Base-by-base conservation (phyloP, 37 sponge, comb jelly and placozoan species). In the Axinella damicornis region DNA sequence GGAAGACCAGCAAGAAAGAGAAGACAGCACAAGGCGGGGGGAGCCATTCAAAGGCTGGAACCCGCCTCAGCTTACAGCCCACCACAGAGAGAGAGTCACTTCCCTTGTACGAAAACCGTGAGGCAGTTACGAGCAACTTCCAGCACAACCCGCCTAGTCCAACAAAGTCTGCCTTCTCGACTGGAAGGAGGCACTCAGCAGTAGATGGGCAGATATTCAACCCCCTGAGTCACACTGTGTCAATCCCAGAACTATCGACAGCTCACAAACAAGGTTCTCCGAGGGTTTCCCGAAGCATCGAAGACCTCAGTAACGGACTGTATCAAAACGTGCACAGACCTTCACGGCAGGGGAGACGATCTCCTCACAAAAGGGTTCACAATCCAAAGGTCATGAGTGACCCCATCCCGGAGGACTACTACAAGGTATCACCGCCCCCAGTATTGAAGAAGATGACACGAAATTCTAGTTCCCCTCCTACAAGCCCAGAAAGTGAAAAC, bases 351-450 rank as follows among this genome's bases (percentile, higher is more conserved):
- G 79, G 36, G n/a, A 21, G 52, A n/a, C 20, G 54, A 22, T 67
- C 70, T 22, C 81, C 68, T 4, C 27, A 69, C 27, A 66, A 68
- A n/a, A 56, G 16, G 37, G 28, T 53, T 1, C 81, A 67, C 34
- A 46, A 46, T 46, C 35, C 41, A 0, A 35, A 65, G 1, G 28
- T 56, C 13, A 13, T 62, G 14, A 40, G 9, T 15, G 68, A 54
- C 31, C 80, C 69, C 20, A 5, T 72, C 11, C 61, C 78, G 0
- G 63, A 78, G 9, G 72, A 72, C 16, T 78, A 78, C 63, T 71
- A 72, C 80, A 86, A 64, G 20, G 72, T 86, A 16, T 32, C 62
- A 5, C 87, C 87, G 2, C 87, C 87, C 9, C 61, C 40, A 52
- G 71, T 65, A 16, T 35, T 71, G 17, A 57, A 63, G 56, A 71